Conservation (phyloP, 1,140 invertebrate species). For the Anoplolepis gracilipes region DNA sequence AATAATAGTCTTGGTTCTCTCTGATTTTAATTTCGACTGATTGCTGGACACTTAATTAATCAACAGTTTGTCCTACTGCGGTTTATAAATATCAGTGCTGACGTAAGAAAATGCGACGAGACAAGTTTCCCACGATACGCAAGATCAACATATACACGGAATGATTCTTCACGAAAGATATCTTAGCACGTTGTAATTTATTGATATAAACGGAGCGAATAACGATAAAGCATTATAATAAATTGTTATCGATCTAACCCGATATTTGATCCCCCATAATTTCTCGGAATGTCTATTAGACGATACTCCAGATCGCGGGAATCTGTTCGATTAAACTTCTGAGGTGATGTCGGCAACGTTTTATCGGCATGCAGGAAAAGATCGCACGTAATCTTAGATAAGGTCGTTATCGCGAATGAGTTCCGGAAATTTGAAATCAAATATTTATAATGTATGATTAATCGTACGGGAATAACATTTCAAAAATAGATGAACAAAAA, state of each 20-base stretch:
- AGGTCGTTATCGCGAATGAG: slow-evolving; percentile 17
- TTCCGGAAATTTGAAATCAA: background rate
- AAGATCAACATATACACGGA: slow-evolving; percentile 10
- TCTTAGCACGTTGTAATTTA: slow-evolving; percentile 3
- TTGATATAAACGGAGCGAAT: background rate
- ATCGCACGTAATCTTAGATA: slow-evolving; percentile 5
- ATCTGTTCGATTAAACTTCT: background rate
- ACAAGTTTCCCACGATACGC: slow-evolving; percentile 6
- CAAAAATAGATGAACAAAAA: background rate
- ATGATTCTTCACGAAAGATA: slow-evolving; percentile 26
- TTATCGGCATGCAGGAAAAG: slow-evolving; percentile 4
- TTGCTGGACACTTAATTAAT: background rate
- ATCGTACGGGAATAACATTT: background rate
- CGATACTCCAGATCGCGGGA: background rate
- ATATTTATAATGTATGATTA: background rate
- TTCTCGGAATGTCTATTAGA: slow-evolving; percentile 15
- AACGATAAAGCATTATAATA: slow-evolving; percentile 25
- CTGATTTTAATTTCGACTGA: background rate
- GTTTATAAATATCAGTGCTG: background rate
- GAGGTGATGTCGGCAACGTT: background rate
- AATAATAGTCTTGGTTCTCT: background rate
- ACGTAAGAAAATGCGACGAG: background rate
- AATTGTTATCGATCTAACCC: slow-evolving; percentile 31
- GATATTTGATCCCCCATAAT: slow-evolving; percentile 2
- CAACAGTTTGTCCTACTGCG: background rate